Percentiles rank a stretch among this genome's conserved stretches.
These are phyloP conservation scores for Ascidia mentula DNA, from an alignment of 23 tunicate genomes.

Conservation along the genomic window DNA sequence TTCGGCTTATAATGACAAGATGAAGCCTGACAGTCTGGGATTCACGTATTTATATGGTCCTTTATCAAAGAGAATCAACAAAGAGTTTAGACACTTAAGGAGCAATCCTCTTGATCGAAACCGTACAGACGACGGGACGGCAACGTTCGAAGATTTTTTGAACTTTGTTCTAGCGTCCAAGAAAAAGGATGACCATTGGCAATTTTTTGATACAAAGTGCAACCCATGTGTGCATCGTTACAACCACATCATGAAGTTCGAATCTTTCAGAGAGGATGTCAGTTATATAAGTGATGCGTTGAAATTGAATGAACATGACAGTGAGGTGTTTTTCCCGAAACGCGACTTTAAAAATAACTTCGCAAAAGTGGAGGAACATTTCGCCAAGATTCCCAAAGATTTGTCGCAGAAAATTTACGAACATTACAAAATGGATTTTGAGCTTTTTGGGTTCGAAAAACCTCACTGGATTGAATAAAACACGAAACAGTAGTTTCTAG, in stretches of 20 bases:
- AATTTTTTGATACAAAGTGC: background rate
- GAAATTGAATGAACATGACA: background rate
- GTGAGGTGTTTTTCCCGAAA: constrained; percentile 23
- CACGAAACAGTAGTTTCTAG: too few relatives aligned
- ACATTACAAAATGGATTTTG: constrained; percentile 18
- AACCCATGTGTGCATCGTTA: background rate
- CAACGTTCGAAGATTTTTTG: constrained; percentile 31
- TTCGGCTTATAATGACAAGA: too few relatives aligned
- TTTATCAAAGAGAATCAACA: constrained; percentile 13
- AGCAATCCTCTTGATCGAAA: background rate
- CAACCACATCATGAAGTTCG: constrained; percentile 25
- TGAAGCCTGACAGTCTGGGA: too few relatives aligned
- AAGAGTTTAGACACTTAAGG: background rate
- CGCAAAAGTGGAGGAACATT: too few relatives aligned
- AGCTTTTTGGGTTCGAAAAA: background rate
- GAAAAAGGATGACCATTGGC: constrained; percentile 7
- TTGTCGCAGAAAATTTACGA: too few relatives aligned
- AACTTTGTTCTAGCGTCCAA: background rate
- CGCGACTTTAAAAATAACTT: too few relatives aligned
- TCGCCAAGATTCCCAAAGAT: too few relatives aligned
- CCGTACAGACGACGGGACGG: background rate
- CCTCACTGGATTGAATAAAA: background rate
- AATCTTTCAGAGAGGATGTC: constrained; percentile 10
- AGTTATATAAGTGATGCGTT: background rate
- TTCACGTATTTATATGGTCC: too few relatives aligned